Percentiles rank a stretch among this genome's conserved stretches.
These are phyloP conservation scores for Ameiurus melas DNA, from an alignment of 2,113 vertebrate genomes.

Conservation along the genomic window DNA sequence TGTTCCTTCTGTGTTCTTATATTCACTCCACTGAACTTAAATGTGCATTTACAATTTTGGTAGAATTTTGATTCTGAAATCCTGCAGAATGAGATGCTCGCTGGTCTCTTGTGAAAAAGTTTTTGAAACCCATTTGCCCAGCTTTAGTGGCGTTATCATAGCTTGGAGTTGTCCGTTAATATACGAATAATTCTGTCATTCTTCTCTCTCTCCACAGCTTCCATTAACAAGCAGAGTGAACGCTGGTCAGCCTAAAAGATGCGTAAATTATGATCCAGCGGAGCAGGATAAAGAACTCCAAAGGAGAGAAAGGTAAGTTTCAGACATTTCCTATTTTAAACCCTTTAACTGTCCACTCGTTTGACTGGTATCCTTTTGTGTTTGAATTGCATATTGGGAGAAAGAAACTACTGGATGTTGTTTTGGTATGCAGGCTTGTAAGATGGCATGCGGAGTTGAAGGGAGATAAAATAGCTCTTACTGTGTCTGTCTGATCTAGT, in stretches of 20 bases:
- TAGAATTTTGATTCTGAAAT: not conserved
- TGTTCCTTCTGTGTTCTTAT: not conserved
- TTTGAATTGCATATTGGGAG: not conserved
- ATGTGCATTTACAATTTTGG: not conserved
- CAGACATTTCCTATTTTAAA: not conserved
- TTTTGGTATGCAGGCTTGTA: not conserved
- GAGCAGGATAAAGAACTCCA: constrained; percentile 25
- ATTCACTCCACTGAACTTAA: not conserved
- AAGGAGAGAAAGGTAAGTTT: constrained; percentile 30
- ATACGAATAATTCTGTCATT: not conserved
- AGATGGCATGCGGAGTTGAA: not conserved
- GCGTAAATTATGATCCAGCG: constrained; percentile 5
- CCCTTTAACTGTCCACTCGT: constrained; percentile 37
- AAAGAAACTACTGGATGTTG: not conserved
- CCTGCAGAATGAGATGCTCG: not conserved
- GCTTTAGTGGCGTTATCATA: not conserved
- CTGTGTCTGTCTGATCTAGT: not conserved
- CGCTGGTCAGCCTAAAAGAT: not conserved
- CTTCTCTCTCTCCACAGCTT: constrained; percentile 4
- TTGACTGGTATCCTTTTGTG: not conserved
- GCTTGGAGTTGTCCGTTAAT: not conserved
- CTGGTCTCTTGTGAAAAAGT: not conserved
- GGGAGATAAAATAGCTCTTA: not conserved
- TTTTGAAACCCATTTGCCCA: not conserved
- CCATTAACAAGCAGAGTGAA: constrained; percentile 3